phyloP scores from a whole-genome alignment of 2,797 vertebrate genomes.

The Microctenopoma lineatum region DNA sequence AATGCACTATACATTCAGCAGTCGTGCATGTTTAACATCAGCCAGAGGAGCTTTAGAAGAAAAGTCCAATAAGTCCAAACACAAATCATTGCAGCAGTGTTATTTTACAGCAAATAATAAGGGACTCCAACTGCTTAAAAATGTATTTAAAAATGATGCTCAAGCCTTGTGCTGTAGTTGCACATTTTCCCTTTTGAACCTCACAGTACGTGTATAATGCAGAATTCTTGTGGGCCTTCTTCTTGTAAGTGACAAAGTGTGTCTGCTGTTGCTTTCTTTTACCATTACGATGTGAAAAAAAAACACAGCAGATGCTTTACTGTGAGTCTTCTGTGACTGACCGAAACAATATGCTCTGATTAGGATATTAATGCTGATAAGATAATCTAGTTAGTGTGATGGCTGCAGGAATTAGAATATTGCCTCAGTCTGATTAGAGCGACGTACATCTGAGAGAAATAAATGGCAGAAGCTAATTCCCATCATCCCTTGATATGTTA shows the following conservation, averaged over 20 bases:
- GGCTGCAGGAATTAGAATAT: conserved; percentile 8
- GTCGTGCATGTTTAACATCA: too few species aligned
- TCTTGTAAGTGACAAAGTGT: neutral
- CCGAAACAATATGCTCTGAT: conserved; percentile 12
- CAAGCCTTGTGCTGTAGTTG: neutral
- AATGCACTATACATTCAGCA: too few species aligned
- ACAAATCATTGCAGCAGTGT: too few species aligned
- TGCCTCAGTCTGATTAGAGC: conserved; percentile 16
- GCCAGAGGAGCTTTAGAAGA: too few species aligned
- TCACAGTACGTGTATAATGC: neutral
- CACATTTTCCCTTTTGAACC: neutral
- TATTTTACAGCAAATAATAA: too few species aligned
- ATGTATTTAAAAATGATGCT: too few species aligned
- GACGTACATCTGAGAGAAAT: neutral
- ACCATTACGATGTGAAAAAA: neutral
- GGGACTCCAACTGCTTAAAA: too few species aligned
- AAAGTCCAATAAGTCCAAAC: too few species aligned
- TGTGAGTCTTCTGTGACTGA: neutral
- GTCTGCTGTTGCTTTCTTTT: neutral
- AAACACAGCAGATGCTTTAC: neutral
- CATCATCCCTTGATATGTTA: neutral
- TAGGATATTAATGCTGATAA: conserved; percentile 11
- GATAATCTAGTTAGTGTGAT: conserved; percentile 7
- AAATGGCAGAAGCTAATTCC: conserved; percentile 10
- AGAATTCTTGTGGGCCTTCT: neutral